Conservation (phyloP, 1,140 invertebrate genomes). For the Hypsibius dujardini region DNA sequence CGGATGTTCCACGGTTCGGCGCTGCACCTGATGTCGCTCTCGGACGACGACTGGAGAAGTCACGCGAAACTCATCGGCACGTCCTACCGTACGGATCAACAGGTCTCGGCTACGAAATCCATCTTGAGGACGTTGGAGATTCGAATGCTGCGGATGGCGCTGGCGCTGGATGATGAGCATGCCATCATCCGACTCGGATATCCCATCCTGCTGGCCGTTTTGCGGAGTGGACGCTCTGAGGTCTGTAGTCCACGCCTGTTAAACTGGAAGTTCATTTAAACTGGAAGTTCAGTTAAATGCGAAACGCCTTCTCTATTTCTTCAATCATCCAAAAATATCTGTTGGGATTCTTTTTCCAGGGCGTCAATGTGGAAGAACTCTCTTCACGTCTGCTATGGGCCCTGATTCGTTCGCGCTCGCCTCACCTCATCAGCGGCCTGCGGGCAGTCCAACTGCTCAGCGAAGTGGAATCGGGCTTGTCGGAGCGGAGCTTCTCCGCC, state of each 20-base stretch:
- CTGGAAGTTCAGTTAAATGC: too few relatives aligned
- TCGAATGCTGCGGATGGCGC: neutral
- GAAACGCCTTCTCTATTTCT: too few relatives aligned
- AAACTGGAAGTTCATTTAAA: too few relatives aligned
- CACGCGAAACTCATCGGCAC: neutral
- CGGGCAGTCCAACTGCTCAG: neutral
- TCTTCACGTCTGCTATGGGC: neutral
- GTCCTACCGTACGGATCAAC: neutral
- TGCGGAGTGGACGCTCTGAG: neutral
- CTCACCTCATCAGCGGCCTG: neutral
- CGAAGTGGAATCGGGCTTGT: neutral
- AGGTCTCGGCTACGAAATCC: neutral
- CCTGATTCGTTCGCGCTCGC: neutral
- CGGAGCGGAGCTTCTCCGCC: neutral
- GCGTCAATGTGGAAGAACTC: neutral
- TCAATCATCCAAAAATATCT: too few relatives aligned
- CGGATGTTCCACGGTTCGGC: constrained; percentile 5
- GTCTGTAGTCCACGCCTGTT: too few relatives aligned
- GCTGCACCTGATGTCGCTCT: neutral
- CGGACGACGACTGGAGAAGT: neutral
- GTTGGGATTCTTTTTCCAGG: too few relatives aligned
- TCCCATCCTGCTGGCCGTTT: neutral
- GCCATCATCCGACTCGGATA: neutral
- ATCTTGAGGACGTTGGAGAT: neutral
- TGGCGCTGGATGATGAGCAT: neutral